phyloP scores from a whole-genome alignment of 2,797 vertebrate species.

The Phoebastria nigripes region DNA sequence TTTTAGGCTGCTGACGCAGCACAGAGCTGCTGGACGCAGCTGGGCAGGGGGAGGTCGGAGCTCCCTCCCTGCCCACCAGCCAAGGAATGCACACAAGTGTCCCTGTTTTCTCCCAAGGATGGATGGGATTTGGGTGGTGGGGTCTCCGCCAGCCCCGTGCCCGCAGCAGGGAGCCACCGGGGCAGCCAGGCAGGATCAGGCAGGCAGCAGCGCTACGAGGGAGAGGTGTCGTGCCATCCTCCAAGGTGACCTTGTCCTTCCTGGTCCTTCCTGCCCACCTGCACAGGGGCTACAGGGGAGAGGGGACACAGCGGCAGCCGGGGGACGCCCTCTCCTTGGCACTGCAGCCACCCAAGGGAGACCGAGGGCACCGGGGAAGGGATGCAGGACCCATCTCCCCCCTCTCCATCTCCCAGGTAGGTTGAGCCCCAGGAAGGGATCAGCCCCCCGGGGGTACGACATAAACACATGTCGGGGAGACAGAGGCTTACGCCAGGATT shows the following conservation, averaged over 20 bases:
- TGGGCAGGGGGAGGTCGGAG: neutral
- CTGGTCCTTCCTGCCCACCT: neutral
- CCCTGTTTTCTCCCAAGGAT: neutral
- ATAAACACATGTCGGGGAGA: neutral
- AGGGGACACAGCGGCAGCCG: neutral
- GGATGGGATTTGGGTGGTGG: neutral
- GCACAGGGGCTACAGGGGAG: neutral
- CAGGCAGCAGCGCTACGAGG: neutral
- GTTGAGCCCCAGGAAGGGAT: neutral
- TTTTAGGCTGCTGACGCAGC: constrained; percentile 13
- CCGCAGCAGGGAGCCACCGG: neutral
- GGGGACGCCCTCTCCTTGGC: neutral
- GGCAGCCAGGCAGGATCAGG: neutral
- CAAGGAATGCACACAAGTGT: neutral
- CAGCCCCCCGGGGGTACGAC: rapidly evolving
- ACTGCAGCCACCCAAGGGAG: neutral
- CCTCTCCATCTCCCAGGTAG: neutral
- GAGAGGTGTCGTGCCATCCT: neutral
- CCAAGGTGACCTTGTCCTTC: neutral
- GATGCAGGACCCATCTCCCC: neutral
- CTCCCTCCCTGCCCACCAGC: neutral
- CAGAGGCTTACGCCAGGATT: rapidly evolving
- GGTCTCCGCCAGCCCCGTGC: neutral
- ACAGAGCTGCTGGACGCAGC: neutral
- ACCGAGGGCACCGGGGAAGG: neutral